These are phyloP conservation scores for Hypsibius dujardini DNA, from an alignment of 1,140 invertebrate genomes.

Conservation along the genomic window DNA sequence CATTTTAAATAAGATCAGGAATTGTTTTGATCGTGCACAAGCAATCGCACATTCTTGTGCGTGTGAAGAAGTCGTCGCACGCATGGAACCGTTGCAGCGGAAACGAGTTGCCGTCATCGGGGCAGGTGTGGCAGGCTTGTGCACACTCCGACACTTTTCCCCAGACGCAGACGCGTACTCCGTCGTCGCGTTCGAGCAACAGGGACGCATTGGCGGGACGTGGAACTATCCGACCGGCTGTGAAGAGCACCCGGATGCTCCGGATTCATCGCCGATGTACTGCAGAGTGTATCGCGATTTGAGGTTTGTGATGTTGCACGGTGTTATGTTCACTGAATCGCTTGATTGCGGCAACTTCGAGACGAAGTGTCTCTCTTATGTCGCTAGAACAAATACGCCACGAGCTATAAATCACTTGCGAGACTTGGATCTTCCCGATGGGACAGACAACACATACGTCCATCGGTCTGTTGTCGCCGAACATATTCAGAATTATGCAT, in stretches of 20 bases:
- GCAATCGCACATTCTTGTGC: too few species aligned
- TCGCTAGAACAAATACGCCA: not conserved
- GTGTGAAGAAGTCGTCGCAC: too few species aligned
- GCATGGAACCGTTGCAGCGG: too few species aligned
- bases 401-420: too few species aligned
- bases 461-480: too few species aligned
- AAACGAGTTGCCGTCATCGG: not conserved
- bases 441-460: too few species aligned
- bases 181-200: not conserved
- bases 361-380: not conserved
- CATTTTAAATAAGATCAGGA: too few species aligned
- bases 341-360: too few species aligned
- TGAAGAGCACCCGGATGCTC: not conserved
- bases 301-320: not conserved
- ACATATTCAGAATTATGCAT: too few species aligned
- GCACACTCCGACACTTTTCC: not conserved
- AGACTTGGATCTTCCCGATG: too few species aligned
- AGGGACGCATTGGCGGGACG: not conserved
- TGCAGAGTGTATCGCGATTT: not conserved
- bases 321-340: too few species aligned
- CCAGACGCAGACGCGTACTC: not conserved
- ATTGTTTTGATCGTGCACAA: too few species aligned
- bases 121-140: not conserved
- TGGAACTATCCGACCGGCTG: slow-evolving; percentile 1
- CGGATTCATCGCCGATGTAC: not conserved